Base-by-base conservation (phyloP, 2,797 vertebrate genomes). In the Oceanodroma leucorhoa region DNA sequence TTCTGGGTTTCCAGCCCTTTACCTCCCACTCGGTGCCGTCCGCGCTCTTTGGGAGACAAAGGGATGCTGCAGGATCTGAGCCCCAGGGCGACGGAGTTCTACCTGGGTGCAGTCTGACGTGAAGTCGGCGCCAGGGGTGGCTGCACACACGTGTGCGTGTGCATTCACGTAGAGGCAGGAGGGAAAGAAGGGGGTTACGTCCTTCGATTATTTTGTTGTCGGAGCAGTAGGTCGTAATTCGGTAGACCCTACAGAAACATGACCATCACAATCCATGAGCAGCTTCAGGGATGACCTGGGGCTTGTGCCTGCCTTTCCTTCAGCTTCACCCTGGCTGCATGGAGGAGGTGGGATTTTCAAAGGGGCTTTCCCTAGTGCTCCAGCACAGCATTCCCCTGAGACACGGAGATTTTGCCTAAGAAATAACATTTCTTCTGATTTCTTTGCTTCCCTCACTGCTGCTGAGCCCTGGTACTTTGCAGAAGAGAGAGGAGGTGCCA, bases 21-120 rank as follows among this genome's bases (percentile, higher is more conserved):
- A 4, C 11, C 5, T n/a, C 38, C n/a, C 0, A 1, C 55, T 57
- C 10, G 22, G 55, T 15, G n/a, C 53, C 2, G 0, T 10, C 43
- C 8, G 2, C 3, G 17, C 34, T 8, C 15, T 23, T 43, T 0
- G 15, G 40, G 16, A 26, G 27, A 2, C 1, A 6, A 19, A 18
- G 54, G 53, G 55, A 22, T 23, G 45, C 53, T 34, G 43, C 23
- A 4, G 41, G 54, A 9, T 10, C 26, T 9, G 58, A 77, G 46
- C 48, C 58, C 22, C 17, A 4, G 29, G 34, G 45, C 2, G 8
- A 16, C 26, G 2, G 8, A 7, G 13, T 27, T 11, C 21, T 6
- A 10, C 24, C 22, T 2, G n/a, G 27, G 27, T 20, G 48, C 36
- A 24, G 48, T 4, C 65, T 48, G n/a, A 29, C 1, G 17, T 3